A percentile compares a stretch with the other conserved stretches of the same genome.
phyloP scores from a whole-genome alignment of 1,140 invertebrate genomes.

The Zelostemma sp. region DNA sequence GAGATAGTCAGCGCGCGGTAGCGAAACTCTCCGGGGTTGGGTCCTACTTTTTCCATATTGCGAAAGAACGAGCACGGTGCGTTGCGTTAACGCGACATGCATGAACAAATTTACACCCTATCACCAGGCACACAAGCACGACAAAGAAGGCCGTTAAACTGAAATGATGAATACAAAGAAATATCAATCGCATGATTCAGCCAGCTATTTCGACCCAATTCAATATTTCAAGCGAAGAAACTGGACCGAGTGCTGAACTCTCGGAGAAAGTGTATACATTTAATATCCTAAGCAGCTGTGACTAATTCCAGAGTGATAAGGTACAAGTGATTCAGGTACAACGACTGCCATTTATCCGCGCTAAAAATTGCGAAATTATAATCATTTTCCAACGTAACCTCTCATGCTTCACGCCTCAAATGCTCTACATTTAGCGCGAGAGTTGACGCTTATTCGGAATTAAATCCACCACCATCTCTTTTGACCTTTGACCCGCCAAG shows the following conservation, averaged over 20 bases:
- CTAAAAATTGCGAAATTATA: neutral
- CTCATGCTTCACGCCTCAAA: too few relatives aligned
- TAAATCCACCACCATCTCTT: too few relatives aligned
- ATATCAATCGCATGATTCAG: conserved; percentile 1
- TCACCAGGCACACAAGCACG: conserved; percentile 8
- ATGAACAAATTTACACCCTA: conserved; percentile 32
- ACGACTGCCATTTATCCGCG: neutral
- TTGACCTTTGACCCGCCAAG: conserved; percentile 17
- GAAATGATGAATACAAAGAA: conserved; percentile 4
- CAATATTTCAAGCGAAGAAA: neutral
- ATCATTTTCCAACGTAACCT: neutral
- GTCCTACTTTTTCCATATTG: conserved; percentile 28
- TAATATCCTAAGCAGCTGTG: neutral
- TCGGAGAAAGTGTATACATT: neutral
- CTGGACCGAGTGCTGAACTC: neutral
- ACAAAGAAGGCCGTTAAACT: neutral
- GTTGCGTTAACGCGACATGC: conserved; percentile 30
- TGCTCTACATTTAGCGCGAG: too few relatives aligned
- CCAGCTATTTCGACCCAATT: neutral
- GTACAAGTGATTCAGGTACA: too few relatives aligned
- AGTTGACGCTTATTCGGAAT: too few relatives aligned
- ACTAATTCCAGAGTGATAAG: neutral
- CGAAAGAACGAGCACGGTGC: conserved; percentile 24
- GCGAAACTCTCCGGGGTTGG: conserved; percentile 18
- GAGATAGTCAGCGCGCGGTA: conserved; percentile 12